phyloP scores from a whole-genome alignment of 2,113 vertebrate species.

The Aviceda subcristata region DNA sequence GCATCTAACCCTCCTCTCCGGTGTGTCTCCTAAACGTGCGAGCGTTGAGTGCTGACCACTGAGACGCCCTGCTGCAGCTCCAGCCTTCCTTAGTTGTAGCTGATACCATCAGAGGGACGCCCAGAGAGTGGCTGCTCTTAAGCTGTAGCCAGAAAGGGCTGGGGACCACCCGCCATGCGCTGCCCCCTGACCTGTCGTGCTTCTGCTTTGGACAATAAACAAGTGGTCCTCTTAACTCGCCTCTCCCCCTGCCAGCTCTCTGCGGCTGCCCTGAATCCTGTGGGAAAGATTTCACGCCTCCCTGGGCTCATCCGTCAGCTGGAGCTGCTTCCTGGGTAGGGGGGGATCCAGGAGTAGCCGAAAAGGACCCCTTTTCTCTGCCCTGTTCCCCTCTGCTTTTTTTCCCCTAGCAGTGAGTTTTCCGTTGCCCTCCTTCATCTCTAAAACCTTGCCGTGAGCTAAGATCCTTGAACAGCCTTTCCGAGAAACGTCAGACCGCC shows the following conservation, averaged over 20 bases:
- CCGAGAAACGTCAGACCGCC: neutral
- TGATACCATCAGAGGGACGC: rapidly evolving
- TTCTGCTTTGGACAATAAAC: neutral
- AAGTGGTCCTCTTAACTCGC: rapidly evolving
- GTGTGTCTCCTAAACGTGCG: neutral
- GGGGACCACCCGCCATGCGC: rapidly evolving
- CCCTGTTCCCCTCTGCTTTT: rapidly evolving
- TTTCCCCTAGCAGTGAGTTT: neutral
- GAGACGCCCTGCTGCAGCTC: neutral
- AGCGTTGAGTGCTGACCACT: neutral
- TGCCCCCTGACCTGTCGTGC: rapidly evolving
- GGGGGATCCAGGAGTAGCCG: neutral
- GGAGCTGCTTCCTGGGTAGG: neutral
- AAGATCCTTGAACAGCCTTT: too few relatives aligned
- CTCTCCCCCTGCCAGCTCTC: neutral
- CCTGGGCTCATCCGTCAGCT: neutral
- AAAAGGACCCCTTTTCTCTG: too few relatives aligned
- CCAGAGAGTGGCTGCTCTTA: neutral
- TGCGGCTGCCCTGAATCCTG: rapidly evolving
- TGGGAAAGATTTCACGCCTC: neutral
- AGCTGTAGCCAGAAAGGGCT: neutral
- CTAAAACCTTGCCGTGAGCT: neutral
- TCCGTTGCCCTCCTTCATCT: rapidly evolving
- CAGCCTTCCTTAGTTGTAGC: neutral
- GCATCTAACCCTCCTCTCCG: neutral